phyloP scores from a whole-genome alignment of 2,113 vertebrate species.

The Cyprinodon brontotheroides region DNA sequence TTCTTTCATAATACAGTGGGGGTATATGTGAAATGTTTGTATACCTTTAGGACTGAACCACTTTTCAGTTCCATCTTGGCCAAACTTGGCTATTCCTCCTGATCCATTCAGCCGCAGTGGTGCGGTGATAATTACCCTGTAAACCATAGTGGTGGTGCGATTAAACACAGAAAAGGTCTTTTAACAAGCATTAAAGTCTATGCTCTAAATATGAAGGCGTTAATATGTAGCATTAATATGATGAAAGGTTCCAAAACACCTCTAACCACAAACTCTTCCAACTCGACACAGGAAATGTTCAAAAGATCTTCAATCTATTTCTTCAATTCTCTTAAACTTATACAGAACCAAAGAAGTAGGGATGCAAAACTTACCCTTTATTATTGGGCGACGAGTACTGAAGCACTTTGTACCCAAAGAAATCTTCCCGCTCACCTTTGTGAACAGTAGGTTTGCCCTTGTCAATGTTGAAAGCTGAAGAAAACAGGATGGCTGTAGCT shows the following conservation, averaged over 20 bases:
- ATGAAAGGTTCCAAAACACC: background rate
- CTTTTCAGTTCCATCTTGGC: accelerated
- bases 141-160: background rate
- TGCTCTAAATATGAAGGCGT: background rate
- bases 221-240: background rate
- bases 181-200: accelerated
- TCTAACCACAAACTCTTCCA: background rate
- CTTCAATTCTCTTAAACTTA: too few relatives aligned
- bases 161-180: background rate
- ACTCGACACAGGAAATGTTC: accelerated
- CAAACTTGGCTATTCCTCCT: constrained; percentile 45
- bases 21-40: accelerated
- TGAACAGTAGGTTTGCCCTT: background rate
- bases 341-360: background rate
- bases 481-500: constrained; percentile 27
- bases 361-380: constrained; percentile 51
- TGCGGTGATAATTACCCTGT: constrained; percentile 67
- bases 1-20: background rate
- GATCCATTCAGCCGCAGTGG: constrained; percentile 67
- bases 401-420: constrained; percentile 74
- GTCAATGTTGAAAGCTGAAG: constrained; percentile 66
- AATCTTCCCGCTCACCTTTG: constrained; percentile 32
- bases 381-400: constrained; percentile 33
- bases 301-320: background rate
- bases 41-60: constrained; percentile 48